Conservation (phyloP, 2,113 vertebrate species). For the Sceloporus undulatus region DNA sequence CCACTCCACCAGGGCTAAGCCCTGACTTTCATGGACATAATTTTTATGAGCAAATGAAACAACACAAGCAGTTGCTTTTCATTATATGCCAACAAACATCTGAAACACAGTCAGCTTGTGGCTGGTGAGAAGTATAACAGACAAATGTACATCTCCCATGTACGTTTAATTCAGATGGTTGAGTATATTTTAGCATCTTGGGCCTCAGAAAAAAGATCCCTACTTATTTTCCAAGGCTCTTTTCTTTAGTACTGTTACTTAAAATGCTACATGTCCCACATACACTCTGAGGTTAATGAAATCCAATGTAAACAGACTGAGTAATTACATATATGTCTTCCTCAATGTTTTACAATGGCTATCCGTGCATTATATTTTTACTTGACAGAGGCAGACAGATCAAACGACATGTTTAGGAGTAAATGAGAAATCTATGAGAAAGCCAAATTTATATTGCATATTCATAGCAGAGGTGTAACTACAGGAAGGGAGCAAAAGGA, state of each 20-base stretch:
- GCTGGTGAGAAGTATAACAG: constrained; percentile 48
- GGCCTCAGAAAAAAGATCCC: background rate
- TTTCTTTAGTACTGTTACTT: background rate
- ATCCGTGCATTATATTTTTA: background rate
- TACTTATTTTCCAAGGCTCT: background rate
- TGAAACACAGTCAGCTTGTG: constrained; percentile 69
- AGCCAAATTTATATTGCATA: background rate
- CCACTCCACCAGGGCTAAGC: constrained; percentile 43
- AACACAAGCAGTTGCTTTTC: background rate
- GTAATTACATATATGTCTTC: background rate
- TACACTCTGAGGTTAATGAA: background rate
- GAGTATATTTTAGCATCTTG: background rate
- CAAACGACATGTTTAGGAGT: background rate
- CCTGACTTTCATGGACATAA: background rate
- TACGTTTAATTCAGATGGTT: background rate
- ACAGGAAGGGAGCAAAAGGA: no score
- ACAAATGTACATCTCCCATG: background rate
- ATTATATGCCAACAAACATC: constrained; percentile 45
- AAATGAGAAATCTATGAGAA: background rate
- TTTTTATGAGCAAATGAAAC: constrained; percentile 28
- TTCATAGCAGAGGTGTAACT: no score
- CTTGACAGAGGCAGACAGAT: background rate
- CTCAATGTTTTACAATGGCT: background rate
- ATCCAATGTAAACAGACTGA: background rate
- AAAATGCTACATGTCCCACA: background rate